Base-by-base conservation (phyloP, 1,140 invertebrate species). In the Calosoma granatense region DNA sequence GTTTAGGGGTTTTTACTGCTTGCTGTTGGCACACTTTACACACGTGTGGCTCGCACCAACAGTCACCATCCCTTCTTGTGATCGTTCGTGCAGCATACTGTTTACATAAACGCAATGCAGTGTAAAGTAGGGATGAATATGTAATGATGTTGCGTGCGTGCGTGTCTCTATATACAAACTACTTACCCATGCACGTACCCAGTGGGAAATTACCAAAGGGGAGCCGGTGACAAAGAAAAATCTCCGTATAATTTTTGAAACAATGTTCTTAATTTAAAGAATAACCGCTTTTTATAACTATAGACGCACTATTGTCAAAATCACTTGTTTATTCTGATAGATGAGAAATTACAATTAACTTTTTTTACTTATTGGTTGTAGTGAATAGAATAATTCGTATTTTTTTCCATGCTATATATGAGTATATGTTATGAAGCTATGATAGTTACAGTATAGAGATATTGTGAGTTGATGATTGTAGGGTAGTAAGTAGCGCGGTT, bases 81-180 rank as follows among this genome's bases (percentile, higher is more conserved):
- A 12, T 47, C 41, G 9, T 47, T 12, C 41, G 41, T 17, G 41
- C 41, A 12, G 3, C 41, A 17, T 6, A 11, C 17, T 47, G 41
- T 47, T 47, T 47, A 47, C 41, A 47, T 47, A 47, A 47, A 47
- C 41, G 41, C 41, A 47, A 47, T 47, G 17, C 41, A 17, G 41
- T 47, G 41, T 47, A 47, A 17, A 47, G 17, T 17, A 47, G 9
- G 41, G 17, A 47, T 47, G 41, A 47, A 47, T 47, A 47, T 47
- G 41, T 47, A 12, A 47, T 47, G 9, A 47, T 12, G 41, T 47
- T 17, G 6, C 9, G 15, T 47, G 41, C 17, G 41, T 47, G 41
- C 6, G 26, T 14, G 14, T 6, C 26, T 14, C 6, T 30, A 14
- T 30, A 14, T 30, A 30, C n/a, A n/a, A n/a, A n/a, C n/a, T n/a